Evolutionary conservation across 2,888 invertebrate genomes (phyloP), one percentile per base, ranked within the genome.

Genomic region (Tenthredo mesomela): DNA sequence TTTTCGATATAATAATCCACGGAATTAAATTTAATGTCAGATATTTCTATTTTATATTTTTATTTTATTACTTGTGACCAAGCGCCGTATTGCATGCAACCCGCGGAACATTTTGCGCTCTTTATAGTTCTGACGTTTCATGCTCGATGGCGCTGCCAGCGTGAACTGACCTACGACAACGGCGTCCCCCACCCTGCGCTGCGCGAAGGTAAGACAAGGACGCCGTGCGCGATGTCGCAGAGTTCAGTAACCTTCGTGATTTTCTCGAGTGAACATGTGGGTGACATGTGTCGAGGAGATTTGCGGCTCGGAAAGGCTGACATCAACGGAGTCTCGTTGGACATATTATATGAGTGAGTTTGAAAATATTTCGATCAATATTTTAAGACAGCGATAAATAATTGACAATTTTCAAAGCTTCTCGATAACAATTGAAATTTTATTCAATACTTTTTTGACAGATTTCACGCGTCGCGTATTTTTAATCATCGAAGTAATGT

Each of bases 401-500:
- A n/a, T 54, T 54, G 7, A 54, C 1, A 54, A 54, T 54, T 7
- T n/a, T 54, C 98, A 98, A n/a, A 18, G 6, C 47, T 47, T 50
- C 18, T 50, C 18, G 50, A 50, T 6, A 50, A 50, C n/a, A 50
- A 50, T 0, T 50, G 3, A 47, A 47, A 47, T 47, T 3, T 12
- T 15, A 15, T 15, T 47, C 47, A 3, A 50, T n/a, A 50, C 6
- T 18, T 18, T 50, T n/a, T 6, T 1, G 5, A 50, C 6, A n/a
- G 4, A 18, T 98, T 99, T 94, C 99, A 99, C 94, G 99, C 99
- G 98, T 99, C 98, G 86, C 95, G 99, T 82, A 99, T 99, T 91
- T n/a, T 98, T n/a, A 99, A 99, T 93, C 99, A 99, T 93, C 99
- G 99, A 94, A 98, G 99, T 99, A 94, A 50, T n/a, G 98, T 96